Evolutionary conservation across 1,140 invertebrate species (phyloP), one percentile per base, ranked within the genome.

Genomic region (Pectinophora gossypiella): DNA sequence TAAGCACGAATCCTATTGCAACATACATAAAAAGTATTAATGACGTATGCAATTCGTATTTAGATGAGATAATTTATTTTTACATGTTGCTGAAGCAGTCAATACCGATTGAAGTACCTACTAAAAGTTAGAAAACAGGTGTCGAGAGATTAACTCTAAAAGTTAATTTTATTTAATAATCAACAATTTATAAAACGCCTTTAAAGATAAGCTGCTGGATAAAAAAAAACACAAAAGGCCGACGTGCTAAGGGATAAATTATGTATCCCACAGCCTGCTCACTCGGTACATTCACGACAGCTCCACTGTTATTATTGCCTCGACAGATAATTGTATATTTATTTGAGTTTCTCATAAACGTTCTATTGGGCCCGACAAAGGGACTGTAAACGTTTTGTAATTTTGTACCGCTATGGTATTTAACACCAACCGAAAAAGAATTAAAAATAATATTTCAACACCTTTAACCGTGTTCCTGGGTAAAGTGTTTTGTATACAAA

Each of bases 231-330:
- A 40, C 36, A 40, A 40, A 40, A 43, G 18, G 20, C n/a, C 27
- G 43, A 47, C 47, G 42, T 50, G 48, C 48, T 54, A 58, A 53
- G 43, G 36, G 56, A 46, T 59, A 49, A 50, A 53, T 53, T 44
- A 32, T 54, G 43, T 38, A 47, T 27, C 20, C 22, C 27, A 40
- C 23, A 42, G 23, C 48, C 50, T 43, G 19, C n/a, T n/a, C n/a
- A n/a, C n/a, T n/a, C n/a, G n/a, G n/a, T n/a, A n/a, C 27, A n/a
- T 32, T 32, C 38, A 15, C 38, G 18, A 10, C 38, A 19, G 1
- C 38, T 40, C 38, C 38, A 13, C 38, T 19, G 16, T 16, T 40
- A 40, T 40, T 40, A 32, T 32, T 32, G 9, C 7, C 27, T 3
- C 6, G 27, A n/a, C 7, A 10, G 18, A 40, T 40, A 40, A 40